Evolutionary conservation across 2,113 vertebrate species (phyloP), one percentile per base, ranked within the genome.

Genomic region (Notechis scutatus): DNA sequence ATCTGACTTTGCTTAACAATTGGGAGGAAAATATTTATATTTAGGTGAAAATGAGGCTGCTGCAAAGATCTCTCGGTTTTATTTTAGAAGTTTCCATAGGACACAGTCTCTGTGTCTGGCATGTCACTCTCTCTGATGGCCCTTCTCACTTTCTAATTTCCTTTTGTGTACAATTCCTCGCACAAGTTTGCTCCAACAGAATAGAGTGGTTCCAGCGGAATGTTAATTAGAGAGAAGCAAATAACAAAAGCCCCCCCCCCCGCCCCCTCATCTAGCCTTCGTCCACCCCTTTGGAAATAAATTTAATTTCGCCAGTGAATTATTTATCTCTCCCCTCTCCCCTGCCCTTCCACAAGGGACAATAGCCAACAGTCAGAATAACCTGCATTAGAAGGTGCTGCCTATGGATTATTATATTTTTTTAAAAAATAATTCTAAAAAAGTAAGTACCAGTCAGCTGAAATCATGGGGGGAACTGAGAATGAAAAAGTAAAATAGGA

Each of bases 151-250:
- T 52, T 52, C 45, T 57, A 56, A 39, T 0, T 0, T 85, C 93
- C 89, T 94, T 92, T 34, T 0, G 0, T 0, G 0, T 89, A 81
- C 59, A 57, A 42, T 23, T 93, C 95, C 96, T 88, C 86, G 0
- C 61, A 39, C 96, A 95, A 94, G 90, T 93, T 95, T 96, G 96
- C 96, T 95, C 95, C 95, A 93, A 5, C 90, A 95, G 95, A 96
- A 95, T 93, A 85, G 94, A 90, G 95, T 91, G 12, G 89, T 2
- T 92, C 92, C 1, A 1, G 93, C 95, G 96, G 96, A 97, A 97
- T 97, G 96, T 97, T 97, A 97, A 97, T 97, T 97, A 95, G 96
- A 93, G 56, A 91, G 93, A 95, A 95, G 90, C 96, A 94, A 96
- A 96, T 96, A 95, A 96, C 90, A 93, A 93, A 85, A 0, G 64